Base-by-base conservation (phyloP, 2,888 invertebrate genomes). In the Oscheius sp. region DNA sequence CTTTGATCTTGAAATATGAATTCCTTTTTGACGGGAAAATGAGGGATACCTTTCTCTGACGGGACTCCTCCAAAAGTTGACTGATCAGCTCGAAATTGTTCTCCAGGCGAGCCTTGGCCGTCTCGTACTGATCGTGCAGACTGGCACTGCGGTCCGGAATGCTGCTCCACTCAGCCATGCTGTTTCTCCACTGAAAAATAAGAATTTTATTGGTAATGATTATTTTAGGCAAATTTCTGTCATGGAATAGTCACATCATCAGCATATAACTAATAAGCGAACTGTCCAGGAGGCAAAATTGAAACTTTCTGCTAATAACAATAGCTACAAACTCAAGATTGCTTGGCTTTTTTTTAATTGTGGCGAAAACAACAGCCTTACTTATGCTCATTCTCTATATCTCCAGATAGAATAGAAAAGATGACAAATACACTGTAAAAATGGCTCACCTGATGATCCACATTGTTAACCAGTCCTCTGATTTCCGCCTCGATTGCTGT, bases 131-230 rank as follows among this genome's bases (percentile, higher is more conserved):
- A 32, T 78, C 73, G 58, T 80, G 72, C 33, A 86, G 55, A 35
- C 76, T 73, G 42, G 76, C 75, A 29, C 74, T 58, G 37, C 82
- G 79, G 47, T 86, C 86, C 2, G 86, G 85, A 48, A 84, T 73
- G 47, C 75, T 55, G 50, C 76, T 80, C 82, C 83, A 80, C 55
- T 80, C 80, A 5, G 53, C 70, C 70, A 84, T 66, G 29, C 79
- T 75, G 47, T 77, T 76, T 58, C 73, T 71, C 77, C 80, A 84
- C 75, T 78, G 58, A 32, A 68, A 72, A 2, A 66, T 47, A 21
- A 48, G 11, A 10, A 51, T 21, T 21, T 21, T 21, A 21, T 21
- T 21, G 21, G 21, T 21, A 21, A 21, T 21, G 21, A 21, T 21
- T 21, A 21, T 21, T 21, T 21, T 21, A 21, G 21, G 21, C 21